Base-by-base conservation (phyloP, 1,140 invertebrate species). In the Hypsibius dujardini region DNA sequence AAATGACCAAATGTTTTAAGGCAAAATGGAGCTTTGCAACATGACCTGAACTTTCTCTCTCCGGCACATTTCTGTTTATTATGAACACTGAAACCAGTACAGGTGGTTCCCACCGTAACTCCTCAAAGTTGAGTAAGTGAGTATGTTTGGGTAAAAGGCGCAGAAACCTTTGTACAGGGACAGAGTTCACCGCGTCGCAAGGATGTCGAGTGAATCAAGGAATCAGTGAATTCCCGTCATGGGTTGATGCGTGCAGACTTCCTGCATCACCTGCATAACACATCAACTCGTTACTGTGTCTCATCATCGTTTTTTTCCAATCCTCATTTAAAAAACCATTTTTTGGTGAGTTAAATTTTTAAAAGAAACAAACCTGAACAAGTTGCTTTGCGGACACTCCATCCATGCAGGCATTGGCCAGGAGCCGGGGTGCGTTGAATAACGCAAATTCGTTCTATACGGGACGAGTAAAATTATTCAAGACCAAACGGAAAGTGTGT, bases 391-490 rank as follows among this genome's bases (percentile, higher is more conserved):
- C 42, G 3, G 62, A 67, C 0, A 67, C 45, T 12, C 62, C 62
- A 42, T 67, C 62, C 12, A 45, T 45, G 62, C 62, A 67, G 12
- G 62, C 62, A 42, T 67, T 67, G 45, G 62, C 62, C 12, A 67
- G 42, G 62, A 67, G 45, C 42, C 62, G 12, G 12, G 62, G 62
- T 45, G 62, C 62, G 3, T 12, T 67, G 42, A 67, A 67, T 67
- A 67, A 67, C 12, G 62, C 62, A 42, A 15, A 67, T 42, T 67
- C 62, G 42, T 67, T 67, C 62, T 67, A 42, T 42, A 67, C 7
- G 7, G 45, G 12, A 42, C 3, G 7, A 12, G 42, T 15, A 12
- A 67, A 12, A 42, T 7, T 15, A 7, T 67, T 15, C 12, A 67
- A 7, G 45, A 15, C 12, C 3, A 67, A 15, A 45, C 42, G 42